Percentiles rank a stretch among this genome's conserved stretches.
Conservation (phyloP, 2,113 vertebrate species). For the Microcebus tavaratra region DNA sequence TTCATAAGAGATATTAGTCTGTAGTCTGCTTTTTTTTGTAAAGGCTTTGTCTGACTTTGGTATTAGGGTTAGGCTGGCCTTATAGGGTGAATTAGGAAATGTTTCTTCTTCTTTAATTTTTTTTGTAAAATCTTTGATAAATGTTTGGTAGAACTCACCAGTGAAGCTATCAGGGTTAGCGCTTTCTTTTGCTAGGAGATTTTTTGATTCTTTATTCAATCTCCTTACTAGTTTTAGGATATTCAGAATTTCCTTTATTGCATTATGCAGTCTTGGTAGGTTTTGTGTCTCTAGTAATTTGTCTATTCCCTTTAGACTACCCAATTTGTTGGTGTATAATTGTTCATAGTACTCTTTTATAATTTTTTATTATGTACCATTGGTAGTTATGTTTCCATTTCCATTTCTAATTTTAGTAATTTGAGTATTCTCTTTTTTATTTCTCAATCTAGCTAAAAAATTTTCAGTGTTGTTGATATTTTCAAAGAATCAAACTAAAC, state of each 20-base stretch:
- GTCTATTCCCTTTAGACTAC: not conserved
- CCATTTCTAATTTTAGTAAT: not conserved
- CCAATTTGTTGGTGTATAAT: not conserved
- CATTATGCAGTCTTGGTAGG: not conserved
- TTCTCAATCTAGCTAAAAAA: not conserved
- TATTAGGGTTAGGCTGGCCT: not conserved
- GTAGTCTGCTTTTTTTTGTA: not conserved
- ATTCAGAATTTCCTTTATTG: not conserved
- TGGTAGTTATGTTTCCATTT: not conserved
- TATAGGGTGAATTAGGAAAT: not conserved
- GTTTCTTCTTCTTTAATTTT: not conserved
- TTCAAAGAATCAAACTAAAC: not conserved
- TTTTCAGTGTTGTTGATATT: not conserved
- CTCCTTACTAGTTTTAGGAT: not conserved
- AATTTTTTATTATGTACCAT: not conserved
- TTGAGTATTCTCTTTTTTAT: not conserved
- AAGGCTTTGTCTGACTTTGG: not conserved
- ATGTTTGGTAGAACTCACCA: not conserved
- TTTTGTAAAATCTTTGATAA: not conserved
- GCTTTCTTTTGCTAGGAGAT: not conserved
- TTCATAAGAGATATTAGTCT: not conserved
- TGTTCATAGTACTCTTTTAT: not conserved
- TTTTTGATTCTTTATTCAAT: not conserved
- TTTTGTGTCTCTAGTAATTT: not conserved
- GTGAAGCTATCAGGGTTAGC: not conserved